Evolutionary conservation across 2,113 vertebrate genomes (phyloP), one percentile per base, ranked within the genome.

Genomic region (Ranitomeya variabilis): DNA sequence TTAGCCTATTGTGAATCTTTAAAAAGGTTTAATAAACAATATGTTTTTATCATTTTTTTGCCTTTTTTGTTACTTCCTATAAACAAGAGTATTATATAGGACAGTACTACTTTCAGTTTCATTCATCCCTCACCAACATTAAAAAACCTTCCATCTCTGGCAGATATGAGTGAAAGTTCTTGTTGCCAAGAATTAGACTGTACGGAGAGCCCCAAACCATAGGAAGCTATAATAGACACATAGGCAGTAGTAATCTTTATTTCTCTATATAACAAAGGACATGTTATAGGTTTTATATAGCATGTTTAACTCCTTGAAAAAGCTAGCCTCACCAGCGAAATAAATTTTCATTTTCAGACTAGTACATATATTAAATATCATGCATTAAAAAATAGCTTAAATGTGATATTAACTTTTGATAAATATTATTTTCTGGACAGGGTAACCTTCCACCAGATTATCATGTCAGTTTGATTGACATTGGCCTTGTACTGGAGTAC

Each of bases 401-500:
- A 45, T 45, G 37, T 45, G 37, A 45, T 45, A 5, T 45, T 45
- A 45, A 45, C 37, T 45, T 45, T 45, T 45, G 37, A 57, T 57
- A 57, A 7, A 23, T 19, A 51, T 19, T 91, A 88, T 85, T 62
- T 87, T 89, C 85, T 90, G 90, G 92, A 7, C 93, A 99, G 98
- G 97, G 98, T 89, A 99, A 99, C 90, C 96, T 99, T 85, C 98
- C 98, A 13, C 98, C 98, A 9, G 98, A 99, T 91, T 99, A 99
- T 93, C 97, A 99, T 91, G 98, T 99, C 94, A 99, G 97, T 91
- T 93, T 99, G 89, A 99, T 99, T 90, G 98, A 99, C 92, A 99
- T 99, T 69, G 98, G 98, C 37, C 94, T 99, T 80, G 98, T 99
- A 73, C 93, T 99, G 87, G 98, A 99, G 89, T 97, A 96, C 90